A percentile compares a stretch with the other conserved stretches of the same genome.
Evolutionary conservation across 2,888 invertebrate genomes (phyloP).

Genomic region (Teinopalpus imperialis): DNA sequence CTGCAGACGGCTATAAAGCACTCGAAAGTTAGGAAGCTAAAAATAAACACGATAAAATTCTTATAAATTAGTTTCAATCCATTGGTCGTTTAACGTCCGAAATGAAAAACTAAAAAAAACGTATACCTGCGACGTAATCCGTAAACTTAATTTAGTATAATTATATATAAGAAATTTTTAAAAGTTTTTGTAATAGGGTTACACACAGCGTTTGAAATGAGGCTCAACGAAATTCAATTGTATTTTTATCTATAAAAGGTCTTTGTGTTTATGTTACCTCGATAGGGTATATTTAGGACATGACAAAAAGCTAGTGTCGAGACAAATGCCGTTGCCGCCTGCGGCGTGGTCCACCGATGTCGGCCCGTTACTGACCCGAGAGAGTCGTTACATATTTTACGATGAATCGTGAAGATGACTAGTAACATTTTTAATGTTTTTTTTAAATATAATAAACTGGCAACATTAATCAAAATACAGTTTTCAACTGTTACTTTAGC

Average conservation of each 20-base stretch:
- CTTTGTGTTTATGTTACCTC: constrained; percentile 6
- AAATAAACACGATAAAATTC: no score
- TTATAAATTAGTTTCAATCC: no score
- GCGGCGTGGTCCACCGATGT: background rate
- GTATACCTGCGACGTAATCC: no score
- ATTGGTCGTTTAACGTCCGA: no score
- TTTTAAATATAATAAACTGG: background rate
- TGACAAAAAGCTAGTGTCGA: background rate
- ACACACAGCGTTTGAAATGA: no score
- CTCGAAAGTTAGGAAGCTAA: no score
- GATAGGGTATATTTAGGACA: constrained; percentile 13
- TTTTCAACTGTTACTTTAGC: no score
- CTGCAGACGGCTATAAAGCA: no score
- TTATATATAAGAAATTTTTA: no score
- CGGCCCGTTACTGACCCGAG: constrained; percentile 19
- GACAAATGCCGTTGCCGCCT: constrained; percentile 14
- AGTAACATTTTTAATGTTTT: constrained; percentile 2
- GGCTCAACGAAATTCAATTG: background rate
- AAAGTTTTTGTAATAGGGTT: no score
- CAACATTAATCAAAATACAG: background rate
- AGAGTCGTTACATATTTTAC: background rate
- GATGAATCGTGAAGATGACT: background rate
- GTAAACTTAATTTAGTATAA: no score
- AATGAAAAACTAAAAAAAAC: no score
- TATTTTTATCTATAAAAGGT: background rate